phyloP scores from a whole-genome alignment of 1,140 invertebrate species.

The Lepidurus packardi region DNA sequence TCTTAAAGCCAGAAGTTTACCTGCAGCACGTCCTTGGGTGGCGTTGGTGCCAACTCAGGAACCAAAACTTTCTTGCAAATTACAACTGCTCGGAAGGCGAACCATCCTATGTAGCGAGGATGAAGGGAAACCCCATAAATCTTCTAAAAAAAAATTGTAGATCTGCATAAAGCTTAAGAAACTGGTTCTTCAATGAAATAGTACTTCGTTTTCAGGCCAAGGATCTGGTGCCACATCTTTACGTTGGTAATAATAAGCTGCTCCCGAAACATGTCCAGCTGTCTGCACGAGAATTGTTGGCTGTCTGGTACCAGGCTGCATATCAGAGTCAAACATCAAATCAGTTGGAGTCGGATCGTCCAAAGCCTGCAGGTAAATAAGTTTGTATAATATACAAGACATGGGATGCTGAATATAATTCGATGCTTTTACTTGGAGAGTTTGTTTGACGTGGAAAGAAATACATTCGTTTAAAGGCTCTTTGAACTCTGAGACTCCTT shows the following conservation, averaged over 20 bases:
- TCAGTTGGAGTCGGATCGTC: neutral
- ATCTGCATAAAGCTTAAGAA: neutral
- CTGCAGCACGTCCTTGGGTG: conserved; percentile 34
- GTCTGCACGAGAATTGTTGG: conserved; percentile 54
- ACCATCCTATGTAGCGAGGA: conserved; percentile 55
- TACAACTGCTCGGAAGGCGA: conserved; percentile 51
- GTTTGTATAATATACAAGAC: neutral
- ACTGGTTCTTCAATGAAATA: neutral
- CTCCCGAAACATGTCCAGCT: conserved; percentile 53
- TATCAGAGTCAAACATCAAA: conserved; percentile 52
- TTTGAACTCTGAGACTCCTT: conserved; percentile 12
- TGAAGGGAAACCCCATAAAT: conserved; percentile 53
- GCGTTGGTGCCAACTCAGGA: conserved; percentile 40
- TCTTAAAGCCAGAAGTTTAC: conserved; percentile 37
- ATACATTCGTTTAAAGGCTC: conserved; percentile 36
- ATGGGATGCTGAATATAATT: neutral
- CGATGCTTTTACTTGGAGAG: conserved; percentile 13
- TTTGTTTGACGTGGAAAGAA: conserved; percentile 23
- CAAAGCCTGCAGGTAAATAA: neutral
- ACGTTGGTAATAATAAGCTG: conserved; percentile 51
- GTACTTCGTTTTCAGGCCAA: conserved; percentile 34
- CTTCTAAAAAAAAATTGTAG: conserved; percentile 39
- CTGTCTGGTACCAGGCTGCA: conserved; percentile 45
- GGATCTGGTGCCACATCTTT: conserved; percentile 32
- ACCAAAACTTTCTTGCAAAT: conserved; percentile 46